Base-by-base conservation (phyloP, 2,797 vertebrate genomes). In the Chloroceryle inda region DNA sequence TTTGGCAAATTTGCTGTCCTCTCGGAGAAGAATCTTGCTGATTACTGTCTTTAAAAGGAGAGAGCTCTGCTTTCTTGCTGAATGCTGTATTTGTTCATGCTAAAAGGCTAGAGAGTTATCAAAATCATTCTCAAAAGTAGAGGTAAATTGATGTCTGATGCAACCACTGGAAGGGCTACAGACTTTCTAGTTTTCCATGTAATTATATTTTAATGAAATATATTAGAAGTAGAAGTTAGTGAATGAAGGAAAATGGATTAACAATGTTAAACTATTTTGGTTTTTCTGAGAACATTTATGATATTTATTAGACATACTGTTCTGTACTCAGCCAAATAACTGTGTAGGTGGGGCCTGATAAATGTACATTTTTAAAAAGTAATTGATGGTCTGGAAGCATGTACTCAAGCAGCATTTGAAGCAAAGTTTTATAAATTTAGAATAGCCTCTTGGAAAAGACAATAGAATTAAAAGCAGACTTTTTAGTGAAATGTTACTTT, bases 161-260 rank as follows among this genome's bases (percentile, higher is more conserved):
- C 91, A 97, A 95, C 50, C 12, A 38, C 52, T 68, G 55, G 45
- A 81, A 13, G 10, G 27, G 18, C 61, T 97, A 85, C 73, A 92
- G 78, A 72, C 47, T 73, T 83, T 77, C 47, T 89, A 49, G 47
- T 77, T 94, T 92, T 89, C 66, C 37, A 33, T 78, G 50, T 72
- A 53, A 88, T 94, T 93, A 94, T 83, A 52, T 84, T 92, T 35
- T 85, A 90, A 84, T 94, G 35, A 90, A 56, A 68, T 72, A 64
- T 64, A 64, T 64, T 61, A 59, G 80, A 96, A 91, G 58, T 71
- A 87, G 14, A 64, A 89, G 79, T 53, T 85, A 53, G 19, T 82
- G 62, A 94, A 88, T 81, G 71, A 76, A 81, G 40, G 38, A 76
- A 91, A 86, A 71, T 58, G 40, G 74, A 58, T 69, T 66, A 81